Conservation (phyloP, 2,113 vertebrate genomes). For the Amphilophus citrinellus region DNA sequence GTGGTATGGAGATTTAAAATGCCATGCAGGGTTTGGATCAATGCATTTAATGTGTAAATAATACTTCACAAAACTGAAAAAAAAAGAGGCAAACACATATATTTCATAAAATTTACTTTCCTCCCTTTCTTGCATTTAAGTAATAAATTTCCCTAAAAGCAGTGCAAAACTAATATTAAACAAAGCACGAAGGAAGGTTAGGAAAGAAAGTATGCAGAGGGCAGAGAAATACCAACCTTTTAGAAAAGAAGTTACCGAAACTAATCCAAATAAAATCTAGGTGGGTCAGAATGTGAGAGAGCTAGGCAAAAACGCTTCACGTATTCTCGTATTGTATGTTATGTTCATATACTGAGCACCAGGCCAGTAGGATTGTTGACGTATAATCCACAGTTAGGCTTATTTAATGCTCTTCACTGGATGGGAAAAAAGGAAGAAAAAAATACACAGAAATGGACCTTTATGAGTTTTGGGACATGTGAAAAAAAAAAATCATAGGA, state of each 20-base stretch:
- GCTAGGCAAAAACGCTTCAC: constrained; percentile 62
- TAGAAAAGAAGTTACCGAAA: constrained; percentile 98
- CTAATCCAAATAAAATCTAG: constrained; percentile 99
- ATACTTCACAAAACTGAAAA: neutral
- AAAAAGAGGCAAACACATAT: neutral
- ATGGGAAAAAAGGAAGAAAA: constrained; percentile 66
- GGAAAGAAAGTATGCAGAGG: constrained; percentile 91
- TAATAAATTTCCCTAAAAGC: constrained; percentile 80
- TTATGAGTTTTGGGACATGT: constrained; percentile 63
- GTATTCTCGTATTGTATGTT: constrained; percentile 59
- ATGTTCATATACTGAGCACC: constrained; percentile 70
- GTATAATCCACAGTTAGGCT: constrained; percentile 74
- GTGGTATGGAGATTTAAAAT: constrained; percentile 9
- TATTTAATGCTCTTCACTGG: constrained; percentile 68
- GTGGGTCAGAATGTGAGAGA: constrained; percentile 93
- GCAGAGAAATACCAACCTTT: constrained; percentile 99
- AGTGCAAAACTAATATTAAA: constrained; percentile 81
- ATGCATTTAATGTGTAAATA: neutral
- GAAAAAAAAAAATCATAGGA: constrained; percentile 26
- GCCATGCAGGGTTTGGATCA: constrained; percentile 19
- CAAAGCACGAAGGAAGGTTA: constrained; percentile 89
- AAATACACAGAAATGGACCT: constrained; percentile 67
- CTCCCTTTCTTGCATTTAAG: constrained; percentile 74
- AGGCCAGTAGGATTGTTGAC: constrained; percentile 63
- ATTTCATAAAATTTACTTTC: neutral